These are phyloP conservation scores for Chloroclystis v-ata DNA, from an alignment of 2,888 invertebrate genomes.

Conservation along the genomic window DNA sequence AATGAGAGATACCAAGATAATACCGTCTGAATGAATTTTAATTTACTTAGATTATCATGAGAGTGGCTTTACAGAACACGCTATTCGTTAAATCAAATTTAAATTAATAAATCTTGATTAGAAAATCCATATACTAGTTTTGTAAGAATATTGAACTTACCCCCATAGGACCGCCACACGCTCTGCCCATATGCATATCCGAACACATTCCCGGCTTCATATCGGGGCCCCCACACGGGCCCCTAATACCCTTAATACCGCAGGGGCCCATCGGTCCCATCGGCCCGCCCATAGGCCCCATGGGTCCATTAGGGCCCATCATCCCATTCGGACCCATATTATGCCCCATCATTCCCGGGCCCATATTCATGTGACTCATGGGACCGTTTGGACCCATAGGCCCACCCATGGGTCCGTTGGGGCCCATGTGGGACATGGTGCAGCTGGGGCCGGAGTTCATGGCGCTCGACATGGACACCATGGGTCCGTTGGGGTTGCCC, in stretches of 20 bases:
- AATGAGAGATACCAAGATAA: too few species aligned
- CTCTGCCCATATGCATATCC: constrained; percentile 75
- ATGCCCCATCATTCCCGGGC: constrained; percentile 38
- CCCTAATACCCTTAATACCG: constrained; percentile 72
- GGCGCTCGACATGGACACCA: constrained; percentile 68
- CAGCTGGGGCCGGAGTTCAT: constrained; percentile 70
- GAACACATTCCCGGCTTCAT: constrained; percentile 74
- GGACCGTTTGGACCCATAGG: constrained; percentile 57
- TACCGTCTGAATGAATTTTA: too few species aligned
- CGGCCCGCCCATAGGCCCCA: constrained; percentile 52
- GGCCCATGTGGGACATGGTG: constrained; percentile 69
- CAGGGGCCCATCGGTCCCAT: constrained; percentile 76
- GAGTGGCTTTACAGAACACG: too few species aligned
- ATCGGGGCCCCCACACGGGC: constrained; percentile 71
- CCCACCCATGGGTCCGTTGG: constrained; percentile 49
- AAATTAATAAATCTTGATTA: too few species aligned
- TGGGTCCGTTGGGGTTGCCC: constrained; percentile 67
- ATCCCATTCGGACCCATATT: constrained; percentile 34
- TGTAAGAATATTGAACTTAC: constrained; percentile 46
- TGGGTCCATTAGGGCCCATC: constrained; percentile 65
- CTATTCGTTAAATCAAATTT: too few species aligned
- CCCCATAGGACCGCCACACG: constrained; percentile 75
- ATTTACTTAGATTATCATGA: too few species aligned
- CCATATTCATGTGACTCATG: constrained; percentile 42
- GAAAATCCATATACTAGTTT: too few species aligned